Evolutionary conservation across 1,140 invertebrate species (phyloP).

Genomic region (Lordiphosa clarofinis): DNA sequence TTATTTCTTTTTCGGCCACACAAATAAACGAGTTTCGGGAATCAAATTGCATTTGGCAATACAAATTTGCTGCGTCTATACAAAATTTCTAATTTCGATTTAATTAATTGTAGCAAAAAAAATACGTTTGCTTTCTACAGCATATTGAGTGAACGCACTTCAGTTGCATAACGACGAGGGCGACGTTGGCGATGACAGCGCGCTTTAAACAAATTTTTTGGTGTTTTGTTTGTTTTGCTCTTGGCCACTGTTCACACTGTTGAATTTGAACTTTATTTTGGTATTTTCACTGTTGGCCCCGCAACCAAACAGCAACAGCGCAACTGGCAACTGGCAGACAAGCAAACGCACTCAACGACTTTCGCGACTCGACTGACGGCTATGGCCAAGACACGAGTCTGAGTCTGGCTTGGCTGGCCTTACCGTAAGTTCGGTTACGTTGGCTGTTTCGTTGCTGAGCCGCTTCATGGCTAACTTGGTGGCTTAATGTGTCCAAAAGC

Average conservation of each 20-base stretch:
- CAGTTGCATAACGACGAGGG: constrained; percentile 66
- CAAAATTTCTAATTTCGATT: not conserved
- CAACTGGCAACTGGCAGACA: constrained; percentile 51
- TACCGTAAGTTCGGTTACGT: constrained; percentile 69
- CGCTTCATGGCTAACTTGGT: constrained; percentile 60
- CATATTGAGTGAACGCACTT: constrained; percentile 59
- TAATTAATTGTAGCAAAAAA: constrained; percentile 10
- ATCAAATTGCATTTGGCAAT: constrained; percentile 13
- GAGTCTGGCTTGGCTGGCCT: constrained; percentile 46
- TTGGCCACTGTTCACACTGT: constrained; percentile 32
- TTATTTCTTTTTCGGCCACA: constrained; percentile 9
- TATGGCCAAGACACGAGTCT: constrained; percentile 34
- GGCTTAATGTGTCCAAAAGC: constrained; percentile 64
- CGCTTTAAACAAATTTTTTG: constrained; percentile 16
- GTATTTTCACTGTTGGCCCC: not conserved
- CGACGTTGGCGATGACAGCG: constrained; percentile 32
- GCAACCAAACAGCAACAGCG: constrained; percentile 20
- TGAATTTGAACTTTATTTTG: not conserved
- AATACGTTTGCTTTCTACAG: constrained; percentile 28
- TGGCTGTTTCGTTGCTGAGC: constrained; percentile 29
- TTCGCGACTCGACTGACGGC: constrained; percentile 75
- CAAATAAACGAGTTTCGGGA: constrained; percentile 15
- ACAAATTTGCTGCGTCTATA: too few species aligned
- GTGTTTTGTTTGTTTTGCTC: constrained; percentile 37
- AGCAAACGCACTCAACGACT: constrained; percentile 78